These are phyloP conservation scores for Drosophila pseudoobscura DNA, from an alignment of 1,140 invertebrate species.

Conservation along the genomic window DNA sequence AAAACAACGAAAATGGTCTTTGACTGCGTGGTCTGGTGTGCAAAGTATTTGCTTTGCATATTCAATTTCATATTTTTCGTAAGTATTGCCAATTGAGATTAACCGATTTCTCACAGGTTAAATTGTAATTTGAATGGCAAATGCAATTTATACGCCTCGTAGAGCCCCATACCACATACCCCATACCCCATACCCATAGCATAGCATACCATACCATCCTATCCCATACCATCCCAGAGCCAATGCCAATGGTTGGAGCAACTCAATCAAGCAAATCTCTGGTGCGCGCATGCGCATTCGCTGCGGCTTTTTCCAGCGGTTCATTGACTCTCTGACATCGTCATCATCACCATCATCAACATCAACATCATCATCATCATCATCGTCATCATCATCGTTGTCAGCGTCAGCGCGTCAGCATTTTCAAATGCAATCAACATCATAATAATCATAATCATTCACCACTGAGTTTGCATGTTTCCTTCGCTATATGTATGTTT, in stretches of 20 bases:
- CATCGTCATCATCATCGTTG: conserved; percentile 25
- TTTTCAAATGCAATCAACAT: conserved; percentile 74
- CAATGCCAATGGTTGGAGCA: conserved; percentile 44
- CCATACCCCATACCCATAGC: not conserved
- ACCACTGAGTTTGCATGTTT: conserved; percentile 47
- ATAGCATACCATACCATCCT: conserved; percentile 1
- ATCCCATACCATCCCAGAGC: conserved; percentile 14
- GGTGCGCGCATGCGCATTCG: conserved; percentile 65
- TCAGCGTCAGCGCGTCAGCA: conserved; percentile 20
- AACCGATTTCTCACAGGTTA: not conserved
- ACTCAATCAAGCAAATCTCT: conserved; percentile 78
- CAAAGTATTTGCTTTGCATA: conserved; percentile 89
- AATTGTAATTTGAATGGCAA: conserved; percentile 12
- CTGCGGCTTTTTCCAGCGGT: conserved; percentile 69
- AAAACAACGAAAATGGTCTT: conserved; percentile 83
- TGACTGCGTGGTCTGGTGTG: conserved; percentile 86
- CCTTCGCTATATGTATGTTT: conserved; percentile 10
- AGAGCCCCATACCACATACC: not conserved
- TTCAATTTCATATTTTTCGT: conserved; percentile 91
- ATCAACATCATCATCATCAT: conserved; percentile 33
- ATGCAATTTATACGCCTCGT: conserved; percentile 8
- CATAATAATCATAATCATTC: conserved; percentile 65
- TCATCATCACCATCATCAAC: conserved; percentile 57
- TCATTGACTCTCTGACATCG: conserved; percentile 58
- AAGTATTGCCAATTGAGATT: conserved; percentile 84